Base-by-base conservation (phyloP, 2,113 vertebrate species). In the Aix galericulata region DNA sequence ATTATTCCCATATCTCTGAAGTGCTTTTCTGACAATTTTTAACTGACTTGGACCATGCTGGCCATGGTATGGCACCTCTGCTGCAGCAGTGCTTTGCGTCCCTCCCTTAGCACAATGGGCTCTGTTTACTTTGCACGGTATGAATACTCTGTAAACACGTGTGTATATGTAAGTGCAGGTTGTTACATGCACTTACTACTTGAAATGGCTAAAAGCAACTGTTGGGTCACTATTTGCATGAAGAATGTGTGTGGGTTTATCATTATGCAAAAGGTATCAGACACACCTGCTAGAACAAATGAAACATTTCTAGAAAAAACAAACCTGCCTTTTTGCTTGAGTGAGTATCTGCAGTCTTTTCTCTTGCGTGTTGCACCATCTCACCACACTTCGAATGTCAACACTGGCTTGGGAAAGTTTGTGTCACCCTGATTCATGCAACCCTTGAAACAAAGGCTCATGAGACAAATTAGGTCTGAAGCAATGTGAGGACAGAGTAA, bases 181-280 rank as follows among this genome's bases (percentile, higher is more conserved):
- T 93, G 56, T 91, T 95, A 94, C 96, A 96, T 1, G 95, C 75
- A 71, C 75, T 80, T 69, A 88, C 62, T 87, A 73, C 93, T 86
- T 94, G 73, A 92, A 94, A 91, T 89, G 93, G 82, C 86, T 77
- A 63, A 69, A 59, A 96, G 86, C 82, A 93, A 74, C 68, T 93
- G 71, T 94, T 94, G 93, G 95, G 96, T 96, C 94, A 96, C 64
- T 94, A 94, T 97, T 96, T 97, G 96, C 96, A 91, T 96, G 87
- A 97, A 86, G 94, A 96, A 96, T 96, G 95, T 95, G 96, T 95
- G 94, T 96, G 94, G 96, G 95, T 93, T 96, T 96, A 96, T 95
- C 96, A 48, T 97, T 96, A 95, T 95, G 96, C 91, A 94, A 91
- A 95, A 96, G 78, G 62, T 92, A 94, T 90, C 86, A 96, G 95